Evolutionary conservation across 1,140 invertebrate species (phyloP).

Genomic region (Habropoda laboriosa): DNA sequence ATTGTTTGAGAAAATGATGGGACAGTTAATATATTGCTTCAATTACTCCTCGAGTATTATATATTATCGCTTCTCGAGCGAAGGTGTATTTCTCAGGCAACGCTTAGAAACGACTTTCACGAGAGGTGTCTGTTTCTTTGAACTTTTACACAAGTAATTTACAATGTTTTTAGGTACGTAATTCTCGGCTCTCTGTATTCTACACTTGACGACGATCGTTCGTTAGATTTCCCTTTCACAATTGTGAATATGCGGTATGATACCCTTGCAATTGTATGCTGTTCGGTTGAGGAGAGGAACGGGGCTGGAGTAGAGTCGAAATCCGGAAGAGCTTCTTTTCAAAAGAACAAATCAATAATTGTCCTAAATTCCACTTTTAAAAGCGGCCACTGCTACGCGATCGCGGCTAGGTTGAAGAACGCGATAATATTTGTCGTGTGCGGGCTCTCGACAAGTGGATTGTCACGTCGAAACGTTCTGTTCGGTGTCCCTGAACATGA

Average conservation of each 20-base stretch:
- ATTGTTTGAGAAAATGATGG: conserved; percentile 27
- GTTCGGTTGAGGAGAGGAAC: background rate
- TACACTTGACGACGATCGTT: too few relatives aligned
- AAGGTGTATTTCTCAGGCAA: conserved; percentile 39
- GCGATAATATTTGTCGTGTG: conserved; percentile 18
- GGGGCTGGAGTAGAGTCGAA: background rate
- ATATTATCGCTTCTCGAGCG: conserved; percentile 31
- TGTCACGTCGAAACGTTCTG: background rate
- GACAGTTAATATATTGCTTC: conserved; percentile 7
- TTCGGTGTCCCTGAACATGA: background rate
- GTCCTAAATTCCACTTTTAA: conserved; percentile 46
- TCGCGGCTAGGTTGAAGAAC: background rate
- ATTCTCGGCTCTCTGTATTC: too few relatives aligned
- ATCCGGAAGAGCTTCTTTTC: conserved; percentile 7
- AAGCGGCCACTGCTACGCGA: conserved; percentile 6
- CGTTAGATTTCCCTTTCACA: background rate
- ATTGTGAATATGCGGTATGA: too few relatives aligned
- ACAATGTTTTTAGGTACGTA: background rate
- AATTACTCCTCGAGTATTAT: conserved; percentile 11
- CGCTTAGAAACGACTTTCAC: conserved; percentile 10
- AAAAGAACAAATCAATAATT: conserved; percentile 61
- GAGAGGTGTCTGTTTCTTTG: conserved; percentile 1
- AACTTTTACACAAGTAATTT: background rate
- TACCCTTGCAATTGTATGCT: background rate
- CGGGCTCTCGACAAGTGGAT: background rate